A percentile compares a stretch with the other conserved stretches of the same genome.
Conservation (phyloP, 2,888 invertebrate genomes). For the Hypsopygia costalis region DNA sequence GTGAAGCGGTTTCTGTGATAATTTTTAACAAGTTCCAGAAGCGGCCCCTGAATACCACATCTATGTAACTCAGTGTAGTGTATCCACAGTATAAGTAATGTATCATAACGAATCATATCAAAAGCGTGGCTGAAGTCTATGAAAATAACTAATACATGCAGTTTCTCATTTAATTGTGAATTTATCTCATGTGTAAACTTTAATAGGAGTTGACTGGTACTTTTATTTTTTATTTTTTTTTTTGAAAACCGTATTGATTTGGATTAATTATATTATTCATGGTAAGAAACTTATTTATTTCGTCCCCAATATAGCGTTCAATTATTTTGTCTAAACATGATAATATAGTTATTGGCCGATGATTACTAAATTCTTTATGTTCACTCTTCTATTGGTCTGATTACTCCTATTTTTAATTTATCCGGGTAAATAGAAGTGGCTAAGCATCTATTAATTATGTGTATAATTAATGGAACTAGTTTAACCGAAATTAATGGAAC, state of each 20-base stretch:
- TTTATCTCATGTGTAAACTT: conserved; percentile 7
- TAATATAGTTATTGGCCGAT: conserved; percentile 9
- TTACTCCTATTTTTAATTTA: conserved; percentile 15
- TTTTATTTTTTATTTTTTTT: conserved; percentile 3
- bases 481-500: no score
- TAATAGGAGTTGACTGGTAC: conserved; percentile 3
- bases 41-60: conserved; percentile 16
- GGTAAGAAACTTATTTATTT: conserved; percentile 6
- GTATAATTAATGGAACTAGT: conserved; percentile 3
- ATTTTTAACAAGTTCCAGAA: conserved; percentile 15
- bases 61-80: conserved; percentile 7
- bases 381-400: conserved; percentile 17
- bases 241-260: conserved; percentile 9
- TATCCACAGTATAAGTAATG: no score
- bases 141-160: conserved; percentile 11
- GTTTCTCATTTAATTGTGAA: conserved; percentile 6
- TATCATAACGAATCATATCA: conserved; percentile 10
- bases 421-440: conserved; percentile 10
- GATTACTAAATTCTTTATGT: conserved; percentile 1
- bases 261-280: conserved; percentile 2
- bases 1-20: conserved; percentile 14
- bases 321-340: conserved; percentile 8
- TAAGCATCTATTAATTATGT: conserved; percentile 13
- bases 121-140: conserved; percentile 17
- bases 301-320: conserved; percentile 4